Evolutionary conservation across 1,140 invertebrate genomes (phyloP).

Genomic region (Lamellibrachia luymesi): DNA sequence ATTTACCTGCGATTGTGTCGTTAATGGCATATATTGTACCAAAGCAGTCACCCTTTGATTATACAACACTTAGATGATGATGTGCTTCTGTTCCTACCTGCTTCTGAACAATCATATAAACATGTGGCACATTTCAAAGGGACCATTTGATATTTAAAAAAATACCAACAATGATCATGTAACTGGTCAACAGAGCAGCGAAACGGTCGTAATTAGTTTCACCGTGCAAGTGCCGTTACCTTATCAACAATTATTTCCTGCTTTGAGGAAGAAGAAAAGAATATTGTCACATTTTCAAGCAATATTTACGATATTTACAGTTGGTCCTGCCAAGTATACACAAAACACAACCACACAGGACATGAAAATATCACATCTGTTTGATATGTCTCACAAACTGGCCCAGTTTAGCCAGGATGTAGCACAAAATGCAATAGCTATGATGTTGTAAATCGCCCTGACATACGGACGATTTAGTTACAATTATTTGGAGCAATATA

Average conservation of each 20-base stretch:
- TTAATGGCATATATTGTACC: no score
- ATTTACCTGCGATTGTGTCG: no score
- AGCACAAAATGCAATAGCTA: not conserved
- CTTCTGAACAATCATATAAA: no score
- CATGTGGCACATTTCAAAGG: no score
- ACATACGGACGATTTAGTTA: not conserved
- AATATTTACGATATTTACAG: not conserved
- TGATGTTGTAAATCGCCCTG: not conserved
- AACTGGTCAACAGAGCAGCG: not conserved
- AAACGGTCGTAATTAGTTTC: not conserved
- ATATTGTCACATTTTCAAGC: not conserved
- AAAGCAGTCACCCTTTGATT: no score
- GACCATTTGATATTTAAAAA: not conserved
- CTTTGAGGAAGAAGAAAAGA: not conserved
- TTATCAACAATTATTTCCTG: not conserved
- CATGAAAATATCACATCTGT: not conserved
- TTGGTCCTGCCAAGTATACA: not conserved
- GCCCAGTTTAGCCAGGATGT: not conserved
- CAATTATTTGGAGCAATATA: no score
- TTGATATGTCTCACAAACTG: not conserved
- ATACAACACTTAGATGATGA: no score
- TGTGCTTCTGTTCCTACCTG: no score
- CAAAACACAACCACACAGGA: not conserved
- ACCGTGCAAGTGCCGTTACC: not conserved
- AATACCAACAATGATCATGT: not conserved